Percentiles rank a stretch among this genome's conserved stretches.
Conservation (phyloP, 1,140 invertebrate genomes). For the Caenorhabditis briggsae region DNA sequence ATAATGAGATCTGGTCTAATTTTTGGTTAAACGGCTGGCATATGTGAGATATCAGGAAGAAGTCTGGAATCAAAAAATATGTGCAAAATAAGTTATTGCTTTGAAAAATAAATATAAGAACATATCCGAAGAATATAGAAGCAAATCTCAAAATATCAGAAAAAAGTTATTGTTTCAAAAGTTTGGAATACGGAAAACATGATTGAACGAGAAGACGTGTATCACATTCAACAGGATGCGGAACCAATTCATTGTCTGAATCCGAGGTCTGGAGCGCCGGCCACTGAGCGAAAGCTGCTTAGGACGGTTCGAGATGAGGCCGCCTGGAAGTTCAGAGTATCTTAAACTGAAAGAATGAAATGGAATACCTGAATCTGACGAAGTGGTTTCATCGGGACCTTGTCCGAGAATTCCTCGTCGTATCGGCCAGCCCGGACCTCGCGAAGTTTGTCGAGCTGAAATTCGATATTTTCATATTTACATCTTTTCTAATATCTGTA, state of each 20-base stretch:
- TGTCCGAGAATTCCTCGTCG: constrained; percentile 74
- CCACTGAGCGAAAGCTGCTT: constrained; percentile 60
- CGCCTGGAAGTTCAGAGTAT: neutral
- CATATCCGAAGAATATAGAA: neutral
- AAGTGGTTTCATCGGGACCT: constrained; percentile 70
- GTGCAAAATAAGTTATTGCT: constrained; percentile 39
- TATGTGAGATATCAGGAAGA: constrained; percentile 31
- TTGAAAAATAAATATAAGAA: neutral
- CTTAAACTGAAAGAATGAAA: neutral
- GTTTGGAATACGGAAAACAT: constrained; percentile 33
- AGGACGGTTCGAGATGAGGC: constrained; percentile 59
- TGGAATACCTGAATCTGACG: constrained; percentile 60
- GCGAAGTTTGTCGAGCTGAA: constrained; percentile 75
- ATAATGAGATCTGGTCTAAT: neutral
- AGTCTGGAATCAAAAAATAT: constrained; percentile 34
- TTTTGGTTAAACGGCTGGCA: constrained; percentile 1
- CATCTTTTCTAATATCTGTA: constrained; percentile 34
- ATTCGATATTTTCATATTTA: neutral
- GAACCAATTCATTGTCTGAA: constrained; percentile 42
- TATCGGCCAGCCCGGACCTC: constrained; percentile 67
- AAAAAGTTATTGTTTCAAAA: neutral
- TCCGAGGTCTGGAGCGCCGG: constrained; percentile 57
- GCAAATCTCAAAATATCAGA: constrained; percentile 18
- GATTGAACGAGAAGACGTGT: constrained; percentile 50
- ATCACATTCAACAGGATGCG: constrained; percentile 4